Conservation (phyloP, 2,888 invertebrate species). For the Drosophila prostipennis region DNA sequence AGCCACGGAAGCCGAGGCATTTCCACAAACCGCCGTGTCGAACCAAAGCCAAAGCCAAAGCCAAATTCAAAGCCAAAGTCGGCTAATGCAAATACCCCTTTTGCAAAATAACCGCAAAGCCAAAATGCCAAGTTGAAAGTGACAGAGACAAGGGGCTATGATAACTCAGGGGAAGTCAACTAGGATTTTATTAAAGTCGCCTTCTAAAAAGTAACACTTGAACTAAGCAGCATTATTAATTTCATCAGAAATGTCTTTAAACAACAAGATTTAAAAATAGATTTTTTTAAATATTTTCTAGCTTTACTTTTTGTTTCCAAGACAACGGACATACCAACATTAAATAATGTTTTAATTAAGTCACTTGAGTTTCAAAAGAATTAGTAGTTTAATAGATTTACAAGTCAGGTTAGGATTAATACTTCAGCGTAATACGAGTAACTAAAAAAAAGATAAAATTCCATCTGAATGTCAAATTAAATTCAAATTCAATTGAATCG, state of each 20-base stretch:
- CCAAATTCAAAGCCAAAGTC: slow-evolving; percentile 31
- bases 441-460: too few species aligned
- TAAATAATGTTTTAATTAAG: too few species aligned
- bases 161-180: neutral
- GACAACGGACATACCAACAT: too few species aligned
- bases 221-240: neutral
- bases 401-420: too few species aligned
- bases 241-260: neutral
- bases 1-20: slow-evolving; percentile 28
- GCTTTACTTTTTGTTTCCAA: too few species aligned
- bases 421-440: too few species aligned
- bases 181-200: neutral
- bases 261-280: too few species aligned
- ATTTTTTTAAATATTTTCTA: too few species aligned
- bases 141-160: slow-evolving; percentile 18
- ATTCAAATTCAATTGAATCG: neutral
- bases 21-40: slow-evolving; percentile 43
- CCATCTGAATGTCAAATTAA: too few species aligned
- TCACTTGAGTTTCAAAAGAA: too few species aligned
- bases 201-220: neutral
- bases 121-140: slow-evolving; percentile 33
- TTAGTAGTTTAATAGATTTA: too few species aligned
- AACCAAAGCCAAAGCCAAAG: slow-evolving; percentile 47
- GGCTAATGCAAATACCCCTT: slow-evolving; percentile 51
- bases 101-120: slow-evolving; percentile 50